Percentiles rank a stretch among this genome's conserved stretches.
Evolutionary conservation across 2,888 invertebrate genomes (phyloP).

Genomic region (Panzeria rudis): DNA sequence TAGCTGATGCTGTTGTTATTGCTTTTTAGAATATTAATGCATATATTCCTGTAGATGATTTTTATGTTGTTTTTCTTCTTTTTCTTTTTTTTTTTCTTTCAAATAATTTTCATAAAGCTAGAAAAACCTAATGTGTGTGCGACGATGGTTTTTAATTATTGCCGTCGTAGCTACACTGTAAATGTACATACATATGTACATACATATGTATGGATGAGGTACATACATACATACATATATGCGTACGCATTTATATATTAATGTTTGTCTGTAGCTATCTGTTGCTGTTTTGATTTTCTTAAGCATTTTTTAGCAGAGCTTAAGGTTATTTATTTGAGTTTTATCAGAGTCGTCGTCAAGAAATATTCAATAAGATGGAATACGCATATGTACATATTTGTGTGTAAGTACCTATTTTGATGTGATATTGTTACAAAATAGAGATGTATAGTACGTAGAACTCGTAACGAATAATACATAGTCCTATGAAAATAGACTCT

Average conservation of each 20-base stretch:
- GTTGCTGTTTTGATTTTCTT: constrained; percentile 47
- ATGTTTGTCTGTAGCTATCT: not conserved
- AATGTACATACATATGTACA: constrained; percentile 18
- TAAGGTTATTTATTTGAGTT: constrained; percentile 53
- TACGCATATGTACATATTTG: too few relatives aligned
- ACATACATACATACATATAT: constrained; percentile 7
- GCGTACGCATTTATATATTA: not conserved
- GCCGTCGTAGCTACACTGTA: constrained; percentile 18
- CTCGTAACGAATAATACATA: too few relatives aligned
- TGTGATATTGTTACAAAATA: too few relatives aligned
- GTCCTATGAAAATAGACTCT: too few relatives aligned
- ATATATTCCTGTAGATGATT: constrained; percentile 56
- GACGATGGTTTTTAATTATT: constrained; percentile 32
- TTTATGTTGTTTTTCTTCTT: constrained; percentile 24
- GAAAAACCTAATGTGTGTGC: constrained; percentile 34
- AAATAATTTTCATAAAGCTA: constrained; percentile 56
- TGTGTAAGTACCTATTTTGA: too few relatives aligned
- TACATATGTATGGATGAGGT: too few relatives aligned
- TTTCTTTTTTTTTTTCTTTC: not conserved
- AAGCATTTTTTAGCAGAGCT: constrained; percentile 61
- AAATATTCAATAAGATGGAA: too few relatives aligned
- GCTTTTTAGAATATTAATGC: constrained; percentile 60
- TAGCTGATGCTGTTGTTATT: constrained; percentile 46
- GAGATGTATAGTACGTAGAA: too few relatives aligned
- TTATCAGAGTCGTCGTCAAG: constrained; percentile 10